Evolutionary conservation across 1,140 invertebrate genomes (phyloP), one percentile per base, ranked within the genome.

Genomic region (Hyposmocoma kahamanoa): DNA sequence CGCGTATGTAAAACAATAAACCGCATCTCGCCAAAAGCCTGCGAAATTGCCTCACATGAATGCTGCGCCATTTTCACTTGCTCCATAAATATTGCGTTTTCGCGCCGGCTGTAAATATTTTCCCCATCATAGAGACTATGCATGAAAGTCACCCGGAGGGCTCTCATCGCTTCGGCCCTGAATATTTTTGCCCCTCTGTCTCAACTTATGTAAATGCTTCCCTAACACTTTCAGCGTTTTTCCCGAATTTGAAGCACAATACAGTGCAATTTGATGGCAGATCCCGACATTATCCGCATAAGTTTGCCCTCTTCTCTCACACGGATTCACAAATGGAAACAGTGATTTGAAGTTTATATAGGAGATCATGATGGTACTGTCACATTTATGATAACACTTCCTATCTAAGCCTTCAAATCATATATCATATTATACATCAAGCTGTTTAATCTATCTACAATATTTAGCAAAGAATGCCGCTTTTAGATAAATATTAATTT

Each of bases 141-240:
- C 67, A 72, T 77, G 68, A 59, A n/a, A 69, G 62, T 67, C 58
- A 57, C 68, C 69, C 72, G 61, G 61, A 71, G 71, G 72, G 68
- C 72, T 71, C 60, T 77, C 75, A 80, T 80, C 77, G 77, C 75
- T 68, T 80, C 71, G 64, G 53, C 59, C 68, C 79, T 83, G 78
- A 82, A 84, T 84, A 84, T 82, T 78, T 84, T 81, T 65, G 62
- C 71, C 72, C 81, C 81, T 78, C 81, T 83, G 79, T 78, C 77
- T 81, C 77, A 71, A 81, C 71, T 81, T 85, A 83, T 85, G 77
- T 77, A 80, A 85, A 84, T 83, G 56, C 47, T 70, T 63, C 64
- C 70, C 77, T 70, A 80, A 84, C 81, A 81, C 72, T 82, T 81
- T 81, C 65, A 51, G 50, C 70, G 66, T 78, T 80, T 84, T 84